Percentiles rank a stretch among this genome's conserved stretches.
Evolutionary conservation across 2,113 vertebrate genomes (phyloP).

Genomic region (Leiothrix lutea): DNA sequence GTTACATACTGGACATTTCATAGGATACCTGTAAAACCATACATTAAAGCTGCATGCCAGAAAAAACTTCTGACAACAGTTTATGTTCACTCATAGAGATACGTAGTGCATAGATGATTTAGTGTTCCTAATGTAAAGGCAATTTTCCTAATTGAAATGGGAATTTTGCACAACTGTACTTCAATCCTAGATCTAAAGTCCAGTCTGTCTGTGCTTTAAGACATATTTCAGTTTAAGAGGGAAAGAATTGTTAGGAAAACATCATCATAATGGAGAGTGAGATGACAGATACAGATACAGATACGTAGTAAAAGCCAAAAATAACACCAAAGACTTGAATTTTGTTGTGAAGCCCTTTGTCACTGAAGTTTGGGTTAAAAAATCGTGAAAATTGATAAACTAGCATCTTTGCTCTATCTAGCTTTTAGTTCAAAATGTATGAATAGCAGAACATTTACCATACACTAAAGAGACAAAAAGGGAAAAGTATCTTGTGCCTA

Average conservation of each 20-base stretch:
- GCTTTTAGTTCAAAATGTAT: background rate
- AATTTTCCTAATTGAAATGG: background rate
- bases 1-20: background rate
- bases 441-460: background rate
- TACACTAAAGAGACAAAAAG: background rate
- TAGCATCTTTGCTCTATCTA: background rate
- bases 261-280: background rate
- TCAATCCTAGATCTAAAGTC: background rate
- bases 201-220: background rate
- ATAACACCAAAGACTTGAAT: background rate
- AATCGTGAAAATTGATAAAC: background rate
- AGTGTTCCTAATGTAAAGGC: background rate
- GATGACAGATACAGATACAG: background rate
- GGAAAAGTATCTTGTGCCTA: background rate
- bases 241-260: background rate
- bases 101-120: background rate
- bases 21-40: background rate
- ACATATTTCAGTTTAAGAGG: background rate
- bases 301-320: background rate
- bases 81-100: background rate
- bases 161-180: background rate
- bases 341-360: background rate
- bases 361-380: background rate
- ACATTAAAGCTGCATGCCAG: background rate
- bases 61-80: background rate